Evolutionary conservation across 2,797 vertebrate species (phyloP), one percentile per base, ranked within the genome.

Genomic region (Lepus oiostolus): DNA sequence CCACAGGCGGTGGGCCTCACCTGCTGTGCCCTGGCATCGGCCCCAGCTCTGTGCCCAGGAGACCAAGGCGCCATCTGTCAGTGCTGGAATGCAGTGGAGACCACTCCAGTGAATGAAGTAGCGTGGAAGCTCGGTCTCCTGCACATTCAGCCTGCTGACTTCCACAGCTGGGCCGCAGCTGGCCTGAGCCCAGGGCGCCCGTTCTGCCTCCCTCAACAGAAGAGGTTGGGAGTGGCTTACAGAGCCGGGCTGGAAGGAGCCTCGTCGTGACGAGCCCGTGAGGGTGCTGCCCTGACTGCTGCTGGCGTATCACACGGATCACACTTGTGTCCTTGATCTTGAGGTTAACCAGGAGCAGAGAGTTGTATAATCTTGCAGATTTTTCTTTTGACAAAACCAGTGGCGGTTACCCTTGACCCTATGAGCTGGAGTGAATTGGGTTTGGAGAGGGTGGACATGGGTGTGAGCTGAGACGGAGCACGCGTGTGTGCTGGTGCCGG

Each of bases 331-430:
- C 32, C 74, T 88, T 38, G 26, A 35, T 85, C 22, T 80, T 93
- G 89, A 96, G 58, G 81, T 89, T 96, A 94, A 82, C 86, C 85
- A 90, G 90, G 90, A 65, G 47, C 81, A 93, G 86, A 50, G 85
- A 63, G 68, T 50, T 94, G 76, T 81, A 62, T 16, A 93, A 28
- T 42, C 52, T 67, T n/a, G 28, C 62, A 82, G 84, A 32, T 72
- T 70, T 86, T 89, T 75, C 42, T 96, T 62, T 88, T 81, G 91
- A 91, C 50, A 47, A 87, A 92, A 87, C 8, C 38, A 76, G 1
- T 26, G 12, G 22, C 26, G 3, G 80, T 65, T 92, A 52, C 81
- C 52, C 74, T 47, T 88, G 90, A 62, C 71, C 19, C 13, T 71
- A 0, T 35, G 67, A 63, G 52, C 58, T 58, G 7, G 26, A 65